Evolutionary conservation across 2,888 invertebrate genomes (phyloP).

Genomic region (Acanthosoma haemorrhoidale): DNA sequence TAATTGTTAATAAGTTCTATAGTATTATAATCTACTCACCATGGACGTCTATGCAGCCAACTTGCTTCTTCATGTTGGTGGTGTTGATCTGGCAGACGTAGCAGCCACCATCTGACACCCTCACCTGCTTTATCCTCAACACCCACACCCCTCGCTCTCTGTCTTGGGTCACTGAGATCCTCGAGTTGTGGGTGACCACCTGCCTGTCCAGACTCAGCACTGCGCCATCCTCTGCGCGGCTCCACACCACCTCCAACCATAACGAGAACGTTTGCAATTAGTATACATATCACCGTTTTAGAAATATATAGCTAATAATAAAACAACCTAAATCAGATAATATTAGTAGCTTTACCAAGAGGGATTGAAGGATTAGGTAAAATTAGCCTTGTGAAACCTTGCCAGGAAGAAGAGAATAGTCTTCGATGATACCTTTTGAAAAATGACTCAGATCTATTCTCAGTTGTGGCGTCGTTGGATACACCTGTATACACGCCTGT

Average conservation of each 20-base stretch:
- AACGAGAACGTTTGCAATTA: constrained; percentile 4
- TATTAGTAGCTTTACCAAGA: no score
- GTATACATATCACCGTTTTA: no score
- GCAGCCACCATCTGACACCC: constrained; percentile 77
- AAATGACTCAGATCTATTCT: no score
- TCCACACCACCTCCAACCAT: constrained; percentile 72
- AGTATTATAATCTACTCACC: constrained; percentile 54
- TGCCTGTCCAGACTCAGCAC: constrained; percentile 77
- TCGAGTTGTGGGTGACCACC: constrained; percentile 75
- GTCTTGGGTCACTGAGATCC: constrained; percentile 76
- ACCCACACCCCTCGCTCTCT: constrained; percentile 74
- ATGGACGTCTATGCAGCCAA: constrained; percentile 81
- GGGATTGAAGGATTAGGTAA: not conserved
- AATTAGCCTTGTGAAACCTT: not conserved
- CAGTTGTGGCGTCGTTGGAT: no score
- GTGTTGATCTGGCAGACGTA: constrained; percentile 93
- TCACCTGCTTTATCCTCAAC: constrained; percentile 71
- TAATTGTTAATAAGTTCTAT: not conserved
- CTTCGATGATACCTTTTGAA: no score
- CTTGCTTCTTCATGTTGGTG: constrained; percentile 76
- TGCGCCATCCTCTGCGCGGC: constrained; percentile 84
- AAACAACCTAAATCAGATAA: no score
- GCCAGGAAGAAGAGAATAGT: no score
- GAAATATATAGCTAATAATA: no score
- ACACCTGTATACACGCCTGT: no score